Evolutionary conservation across 1,140 invertebrate species (phyloP).

Genomic region (Rhizoglyphus robini): DNA sequence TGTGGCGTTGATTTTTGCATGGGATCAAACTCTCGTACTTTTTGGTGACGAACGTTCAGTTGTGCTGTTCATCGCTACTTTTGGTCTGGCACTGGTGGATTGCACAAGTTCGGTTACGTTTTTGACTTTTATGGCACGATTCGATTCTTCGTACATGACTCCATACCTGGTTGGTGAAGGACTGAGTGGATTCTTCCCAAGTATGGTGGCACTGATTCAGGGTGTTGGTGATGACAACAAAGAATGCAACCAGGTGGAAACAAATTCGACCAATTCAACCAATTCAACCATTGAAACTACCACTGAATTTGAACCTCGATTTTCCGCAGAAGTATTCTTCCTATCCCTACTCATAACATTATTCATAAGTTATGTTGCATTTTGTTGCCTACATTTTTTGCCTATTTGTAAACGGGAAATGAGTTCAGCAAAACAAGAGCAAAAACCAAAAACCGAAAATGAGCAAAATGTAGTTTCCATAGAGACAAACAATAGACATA

Average conservation of each 20-base stretch:
- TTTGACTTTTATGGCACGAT: conserved; percentile 74
- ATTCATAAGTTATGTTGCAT: conserved; percentile 36
- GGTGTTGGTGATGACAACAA: conserved; percentile 42
- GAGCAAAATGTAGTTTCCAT: too few relatives aligned
- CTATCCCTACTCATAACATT: conserved; percentile 45
- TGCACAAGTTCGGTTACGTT: conserved; percentile 83
- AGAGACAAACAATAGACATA: too few relatives aligned
- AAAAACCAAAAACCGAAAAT: background rate
- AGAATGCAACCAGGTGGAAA: too few relatives aligned
- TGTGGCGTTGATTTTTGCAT: conserved; percentile 56
- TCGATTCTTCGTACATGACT: conserved; percentile 51
- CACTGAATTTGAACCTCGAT: conserved; percentile 28
- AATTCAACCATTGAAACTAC: background rate
- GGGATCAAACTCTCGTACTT: conserved; percentile 47
- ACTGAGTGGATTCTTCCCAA: conserved; percentile 74
- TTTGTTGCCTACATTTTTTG: conserved; percentile 36
- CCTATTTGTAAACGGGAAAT: conserved; percentile 29
- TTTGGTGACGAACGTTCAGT: conserved; percentile 49
- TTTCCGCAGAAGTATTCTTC: conserved; percentile 48
- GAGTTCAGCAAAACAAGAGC: background rate
- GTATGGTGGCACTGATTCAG: conserved; percentile 63
- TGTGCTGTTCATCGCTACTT: conserved; percentile 56
- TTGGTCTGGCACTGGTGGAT: conserved; percentile 67
- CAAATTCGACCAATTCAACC: conserved; percentile 37
- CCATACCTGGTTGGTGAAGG: conserved; percentile 58